These are phyloP conservation scores for Melinopterus prodromus DNA, from an alignment of 2,888 invertebrate genomes.

Conservation along the genomic window DNA sequence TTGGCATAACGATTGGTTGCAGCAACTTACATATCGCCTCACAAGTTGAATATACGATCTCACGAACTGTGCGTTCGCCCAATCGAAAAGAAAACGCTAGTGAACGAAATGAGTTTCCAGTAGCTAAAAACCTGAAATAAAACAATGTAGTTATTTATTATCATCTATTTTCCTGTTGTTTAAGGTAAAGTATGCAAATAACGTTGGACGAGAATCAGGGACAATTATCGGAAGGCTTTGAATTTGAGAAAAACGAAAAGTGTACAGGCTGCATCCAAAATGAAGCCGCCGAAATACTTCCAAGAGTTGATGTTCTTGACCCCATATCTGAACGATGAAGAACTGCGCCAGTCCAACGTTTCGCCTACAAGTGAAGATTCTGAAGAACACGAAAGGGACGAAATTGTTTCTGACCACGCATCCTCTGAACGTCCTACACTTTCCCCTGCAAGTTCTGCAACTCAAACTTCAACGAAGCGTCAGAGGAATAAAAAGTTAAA, in stretches of 20 bases:
- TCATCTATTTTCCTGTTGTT: background rate
- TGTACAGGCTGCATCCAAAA: no score
- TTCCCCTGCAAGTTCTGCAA: constrained; percentile 9
- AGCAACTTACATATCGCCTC: no score
- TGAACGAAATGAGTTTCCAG: constrained; percentile 37
- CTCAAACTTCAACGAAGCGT: no score
- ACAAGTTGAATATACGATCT: constrained; percentile 38
- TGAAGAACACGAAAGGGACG: no score
- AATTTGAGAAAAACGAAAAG: no score
- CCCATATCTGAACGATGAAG: constrained; percentile 39
- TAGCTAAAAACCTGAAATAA: constrained; percentile 38
- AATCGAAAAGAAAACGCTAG: constrained; percentile 32
- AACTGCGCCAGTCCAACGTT: constrained; percentile 19
- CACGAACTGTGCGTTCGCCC: constrained; percentile 39
- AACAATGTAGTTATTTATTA: background rate
- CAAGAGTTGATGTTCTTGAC: background rate
- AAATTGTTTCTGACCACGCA: background rate
- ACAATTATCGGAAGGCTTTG: constrained; percentile 4
- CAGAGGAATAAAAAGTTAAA: no score
- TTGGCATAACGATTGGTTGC: no score
- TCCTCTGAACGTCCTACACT: constrained; percentile 13
- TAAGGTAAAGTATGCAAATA: background rate
- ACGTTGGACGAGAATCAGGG: background rate
- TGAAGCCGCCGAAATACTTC: background rate
- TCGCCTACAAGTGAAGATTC: constrained; percentile 14